phyloP scores from a whole-genome alignment of 1,140 invertebrate genomes.

The Ostrea denselamellosa region DNA sequence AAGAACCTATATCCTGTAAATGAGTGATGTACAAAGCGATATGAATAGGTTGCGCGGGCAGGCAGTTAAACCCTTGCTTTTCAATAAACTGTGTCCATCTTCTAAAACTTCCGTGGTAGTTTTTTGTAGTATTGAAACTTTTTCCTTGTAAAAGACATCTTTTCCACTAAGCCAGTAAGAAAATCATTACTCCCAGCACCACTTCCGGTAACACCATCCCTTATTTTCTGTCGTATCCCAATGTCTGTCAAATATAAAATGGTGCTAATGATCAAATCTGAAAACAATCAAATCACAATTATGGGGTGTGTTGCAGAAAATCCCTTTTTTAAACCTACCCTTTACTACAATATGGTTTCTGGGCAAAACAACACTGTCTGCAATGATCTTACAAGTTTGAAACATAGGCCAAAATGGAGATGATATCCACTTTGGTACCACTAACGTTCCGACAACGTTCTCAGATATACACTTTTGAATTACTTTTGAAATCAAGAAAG shows the following conservation, averaged over 20 bases:
- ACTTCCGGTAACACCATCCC: slow-evolving; percentile 6
- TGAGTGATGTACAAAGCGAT: slow-evolving; percentile 43
- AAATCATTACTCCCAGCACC: not conserved
- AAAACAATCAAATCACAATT: too few species aligned
- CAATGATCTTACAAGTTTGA: not conserved
- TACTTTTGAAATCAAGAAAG: too few species aligned
- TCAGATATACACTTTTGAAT: too few species aligned
- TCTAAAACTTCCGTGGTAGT: slow-evolving; percentile 21
- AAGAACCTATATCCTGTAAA: not conserved
- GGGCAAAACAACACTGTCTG: not conserved
- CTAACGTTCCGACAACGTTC: too few species aligned
- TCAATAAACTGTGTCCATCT: not conserved
- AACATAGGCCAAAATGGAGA: not conserved
- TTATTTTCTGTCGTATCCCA: not conserved
- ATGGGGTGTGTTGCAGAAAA: too few species aligned
- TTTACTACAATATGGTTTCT: not conserved
- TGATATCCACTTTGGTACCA: not conserved
- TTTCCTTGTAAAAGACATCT: slow-evolving; percentile 43
- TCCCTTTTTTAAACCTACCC: not conserved
- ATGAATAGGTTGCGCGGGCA: slow-evolving; percentile 43
- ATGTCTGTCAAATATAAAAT: not conserved
- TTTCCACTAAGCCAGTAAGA: not conserved
- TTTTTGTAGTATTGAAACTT: slow-evolving; percentile 20
- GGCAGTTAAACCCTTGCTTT: not conserved
- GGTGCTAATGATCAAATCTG: too few species aligned